Evolutionary conservation across 2,113 vertebrate genomes (phyloP).

Genomic region (Lophius piscatorius): DNA sequence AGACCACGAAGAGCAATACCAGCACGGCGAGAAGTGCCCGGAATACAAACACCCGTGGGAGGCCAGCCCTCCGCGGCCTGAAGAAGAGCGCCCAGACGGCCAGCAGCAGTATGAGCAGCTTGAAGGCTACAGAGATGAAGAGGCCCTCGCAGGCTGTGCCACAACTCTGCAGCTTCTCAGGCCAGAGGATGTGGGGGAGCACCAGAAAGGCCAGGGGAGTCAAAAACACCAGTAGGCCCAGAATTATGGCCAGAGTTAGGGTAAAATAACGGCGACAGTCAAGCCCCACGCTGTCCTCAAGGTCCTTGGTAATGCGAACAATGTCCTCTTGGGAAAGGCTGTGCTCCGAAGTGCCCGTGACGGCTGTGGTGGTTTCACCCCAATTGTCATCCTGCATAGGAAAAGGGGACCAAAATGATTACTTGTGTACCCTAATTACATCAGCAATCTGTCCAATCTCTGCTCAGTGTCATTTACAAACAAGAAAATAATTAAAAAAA

Average conservation of each 20-base stretch:
- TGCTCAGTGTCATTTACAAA: no score
- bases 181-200: slow-evolving; percentile 92
- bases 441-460: neutral
- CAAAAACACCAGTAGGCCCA: slow-evolving; percentile 91
- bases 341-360: slow-evolving; percentile 96
- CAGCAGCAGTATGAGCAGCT: slow-evolving; percentile 92
- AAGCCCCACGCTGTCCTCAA: slow-evolving; percentile 89
- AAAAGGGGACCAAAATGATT: neutral
- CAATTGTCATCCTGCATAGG: slow-evolving; percentile 93
- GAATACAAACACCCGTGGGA: slow-evolving; percentile 90
- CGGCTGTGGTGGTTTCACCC: slow-evolving; percentile 96
- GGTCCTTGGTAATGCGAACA: slow-evolving; percentile 90
- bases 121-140: slow-evolving; percentile 95
- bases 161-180: slow-evolving; percentile 87
- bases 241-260: slow-evolving; percentile 82
- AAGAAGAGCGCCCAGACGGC: slow-evolving; percentile 96
- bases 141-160: slow-evolving; percentile 94
- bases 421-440: no score
- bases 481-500: neutral
- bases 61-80: slow-evolving; percentile 83
- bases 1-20: slow-evolving; percentile 90
- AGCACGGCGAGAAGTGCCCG: slow-evolving; percentile 89
- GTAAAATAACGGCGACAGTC: slow-evolving; percentile 88
- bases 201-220: slow-evolving; percentile 94
- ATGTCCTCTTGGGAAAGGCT: slow-evolving; percentile 97